phyloP scores from a whole-genome alignment of 1,140 invertebrate genomes.

The Mesaphorura yosii region DNA sequence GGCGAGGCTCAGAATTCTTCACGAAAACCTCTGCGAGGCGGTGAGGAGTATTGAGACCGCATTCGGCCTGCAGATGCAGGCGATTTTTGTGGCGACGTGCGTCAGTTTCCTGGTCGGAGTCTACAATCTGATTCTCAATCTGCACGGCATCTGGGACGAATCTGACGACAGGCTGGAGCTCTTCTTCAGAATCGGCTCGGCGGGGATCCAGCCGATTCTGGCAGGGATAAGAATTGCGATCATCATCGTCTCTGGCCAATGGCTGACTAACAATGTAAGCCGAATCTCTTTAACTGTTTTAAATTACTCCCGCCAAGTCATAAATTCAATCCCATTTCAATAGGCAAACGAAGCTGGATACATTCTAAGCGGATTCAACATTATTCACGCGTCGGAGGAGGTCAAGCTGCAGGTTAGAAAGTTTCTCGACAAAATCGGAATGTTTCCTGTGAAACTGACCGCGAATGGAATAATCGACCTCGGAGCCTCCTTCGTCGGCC shows the following conservation, averaged over 20 bases:
- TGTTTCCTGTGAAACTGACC: neutral
- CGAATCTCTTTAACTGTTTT: too few species aligned
- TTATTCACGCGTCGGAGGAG: neutral
- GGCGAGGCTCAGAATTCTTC: neutral
- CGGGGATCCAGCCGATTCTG: too few species aligned
- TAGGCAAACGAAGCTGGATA: neutral
- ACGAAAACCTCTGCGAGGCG: neutral
- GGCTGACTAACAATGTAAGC: too few species aligned
- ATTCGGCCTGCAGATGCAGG: neutral
- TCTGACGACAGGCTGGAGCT: too few species aligned
- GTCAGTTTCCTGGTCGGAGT: neutral
- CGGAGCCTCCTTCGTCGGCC: neutral
- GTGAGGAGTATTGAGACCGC: neutral
- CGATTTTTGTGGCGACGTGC: neutral
- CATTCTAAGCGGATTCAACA: neutral
- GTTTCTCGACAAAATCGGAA: neutral
- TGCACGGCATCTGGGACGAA: too few species aligned
- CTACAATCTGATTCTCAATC: neutral
- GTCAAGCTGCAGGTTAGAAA: neutral
- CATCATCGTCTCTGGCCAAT: too few species aligned
- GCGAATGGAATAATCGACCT: neutral
- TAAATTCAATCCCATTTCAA: too few species aligned
- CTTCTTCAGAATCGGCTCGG: too few species aligned
- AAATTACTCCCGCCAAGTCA: too few species aligned
- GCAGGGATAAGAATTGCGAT: too few species aligned